Conservation (phyloP, 2,888 invertebrate genomes). For the Graphium colonna region DNA sequence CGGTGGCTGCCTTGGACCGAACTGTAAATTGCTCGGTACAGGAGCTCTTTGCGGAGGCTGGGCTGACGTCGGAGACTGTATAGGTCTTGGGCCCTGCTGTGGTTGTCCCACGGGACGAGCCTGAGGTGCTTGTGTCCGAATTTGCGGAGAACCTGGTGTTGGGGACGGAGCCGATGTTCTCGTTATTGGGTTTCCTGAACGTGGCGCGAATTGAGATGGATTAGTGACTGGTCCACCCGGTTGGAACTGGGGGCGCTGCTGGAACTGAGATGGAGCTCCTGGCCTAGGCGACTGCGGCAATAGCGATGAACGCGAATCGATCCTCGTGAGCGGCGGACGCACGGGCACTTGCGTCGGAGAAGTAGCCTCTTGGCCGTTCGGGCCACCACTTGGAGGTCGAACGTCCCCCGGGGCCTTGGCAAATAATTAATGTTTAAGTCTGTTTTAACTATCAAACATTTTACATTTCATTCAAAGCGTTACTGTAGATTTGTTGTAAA, state of each 20-base stretch:
- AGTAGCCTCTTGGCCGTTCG: constrained; percentile 44
- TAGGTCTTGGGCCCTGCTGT: constrained; percentile 55
- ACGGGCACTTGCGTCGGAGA: constrained; percentile 48
- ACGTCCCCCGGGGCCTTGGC: constrained; percentile 58
- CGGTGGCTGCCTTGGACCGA: constrained; percentile 70
- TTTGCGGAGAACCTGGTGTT: constrained; percentile 50
- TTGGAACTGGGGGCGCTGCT: constrained; percentile 65
- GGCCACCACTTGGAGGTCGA: constrained; percentile 54
- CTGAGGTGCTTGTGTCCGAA: constrained; percentile 49
- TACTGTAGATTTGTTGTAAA: too few species aligned
- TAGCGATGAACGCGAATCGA: constrained; percentile 63
- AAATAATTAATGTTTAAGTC: constrained; percentile 33
- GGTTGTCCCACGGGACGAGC: constrained; percentile 61
- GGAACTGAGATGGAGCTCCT: constrained; percentile 45
- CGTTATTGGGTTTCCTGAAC: constrained; percentile 50
- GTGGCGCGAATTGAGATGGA: constrained; percentile 55
- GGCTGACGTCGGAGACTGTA: constrained; percentile 48
- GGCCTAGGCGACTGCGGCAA: constrained; percentile 54
- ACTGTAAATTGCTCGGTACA: constrained; percentile 70
- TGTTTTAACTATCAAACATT: too few species aligned
- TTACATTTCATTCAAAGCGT: too few species aligned
- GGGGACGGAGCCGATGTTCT: constrained; percentile 52
- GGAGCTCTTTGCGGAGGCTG: constrained; percentile 63
- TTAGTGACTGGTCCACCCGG: constrained; percentile 65
- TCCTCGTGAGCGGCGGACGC: constrained; percentile 59